Evolutionary conservation across 2,113 vertebrate species (phyloP).

Genomic region (Callipepla squamata): DNA sequence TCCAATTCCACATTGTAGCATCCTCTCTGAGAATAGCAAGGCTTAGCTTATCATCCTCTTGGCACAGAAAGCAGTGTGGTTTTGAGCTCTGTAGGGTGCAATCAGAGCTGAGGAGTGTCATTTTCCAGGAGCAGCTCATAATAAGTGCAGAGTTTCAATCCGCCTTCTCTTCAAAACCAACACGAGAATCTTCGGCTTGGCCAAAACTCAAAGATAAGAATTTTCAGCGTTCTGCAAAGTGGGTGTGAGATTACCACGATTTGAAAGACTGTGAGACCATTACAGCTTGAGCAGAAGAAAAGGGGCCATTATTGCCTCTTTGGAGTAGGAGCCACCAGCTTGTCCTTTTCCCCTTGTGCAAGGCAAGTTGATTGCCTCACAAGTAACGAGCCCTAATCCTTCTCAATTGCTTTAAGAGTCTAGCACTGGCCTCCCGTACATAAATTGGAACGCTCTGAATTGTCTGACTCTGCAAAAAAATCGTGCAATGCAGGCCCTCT

Average conservation of each 20-base stretch:
- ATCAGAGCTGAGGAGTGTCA: background rate
- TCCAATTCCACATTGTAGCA: slow-evolving; percentile 21
- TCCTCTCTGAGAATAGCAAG: slow-evolving; percentile 31
- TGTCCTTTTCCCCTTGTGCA: background rate
- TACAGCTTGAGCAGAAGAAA: background rate
- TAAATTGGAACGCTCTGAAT: slow-evolving; percentile 32
- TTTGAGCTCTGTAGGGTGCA: slow-evolving; percentile 48
- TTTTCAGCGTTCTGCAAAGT: background rate
- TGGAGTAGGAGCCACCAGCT: background rate
- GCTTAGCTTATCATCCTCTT: slow-evolving; percentile 53
- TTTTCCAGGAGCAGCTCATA: slow-evolving; percentile 18
- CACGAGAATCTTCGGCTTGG: background rate
- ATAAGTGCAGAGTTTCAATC: slow-evolving; percentile 17
- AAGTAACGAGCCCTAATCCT: background rate
- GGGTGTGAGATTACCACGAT: background rate
- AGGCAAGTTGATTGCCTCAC: background rate
- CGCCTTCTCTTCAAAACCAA: slow-evolving; percentile 28
- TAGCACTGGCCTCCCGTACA: background rate
- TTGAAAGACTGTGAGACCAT: background rate
- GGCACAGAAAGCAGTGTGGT: slow-evolving; percentile 1
- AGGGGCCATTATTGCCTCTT: background rate
- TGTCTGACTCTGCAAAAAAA: background rate
- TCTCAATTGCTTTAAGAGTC: background rate
- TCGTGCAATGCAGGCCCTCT: background rate
- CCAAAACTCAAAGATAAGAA: background rate